Conservation (phyloP, 2,797 vertebrate species). For the Pteropus rufus region DNA sequence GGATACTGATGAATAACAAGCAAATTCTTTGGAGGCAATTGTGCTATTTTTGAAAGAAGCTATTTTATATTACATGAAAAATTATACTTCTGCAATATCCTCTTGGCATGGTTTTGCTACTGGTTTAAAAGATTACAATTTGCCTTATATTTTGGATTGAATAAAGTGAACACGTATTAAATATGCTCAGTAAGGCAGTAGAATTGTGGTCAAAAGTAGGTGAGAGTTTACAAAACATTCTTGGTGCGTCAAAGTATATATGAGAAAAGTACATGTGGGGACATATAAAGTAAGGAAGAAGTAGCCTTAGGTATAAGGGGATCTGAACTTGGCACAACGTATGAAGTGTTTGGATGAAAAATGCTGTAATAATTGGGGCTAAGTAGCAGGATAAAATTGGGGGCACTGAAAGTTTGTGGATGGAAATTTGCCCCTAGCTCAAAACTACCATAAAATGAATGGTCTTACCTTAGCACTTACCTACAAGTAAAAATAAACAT, state of each 20-base stretch:
- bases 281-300: background rate
- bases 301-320: background rate
- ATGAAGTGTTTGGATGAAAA: background rate
- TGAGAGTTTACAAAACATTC: background rate
- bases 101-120: background rate
- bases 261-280: background rate
- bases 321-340: background rate
- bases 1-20: background rate
- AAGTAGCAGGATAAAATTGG: background rate
- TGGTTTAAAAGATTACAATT: constrained; percentile 7
- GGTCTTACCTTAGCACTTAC: background rate
- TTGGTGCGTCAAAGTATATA: background rate
- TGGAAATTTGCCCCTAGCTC: background rate
- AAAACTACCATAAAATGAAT: background rate
- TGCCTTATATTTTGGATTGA: background rate
- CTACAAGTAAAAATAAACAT: background rate
- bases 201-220: background rate
- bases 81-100: constrained; percentile 31
- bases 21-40: background rate
- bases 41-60: constrained; percentile 32
- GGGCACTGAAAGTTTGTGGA: background rate
- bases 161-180: background rate
- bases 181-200: background rate
- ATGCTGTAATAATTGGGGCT: background rate
- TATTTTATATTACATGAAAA: constrained; percentile 41